Percentiles rank a stretch among this genome's conserved stretches.
phyloP scores from a whole-genome alignment of 1,140 invertebrate species.

The Diabrotica undecimpunctata region DNA sequence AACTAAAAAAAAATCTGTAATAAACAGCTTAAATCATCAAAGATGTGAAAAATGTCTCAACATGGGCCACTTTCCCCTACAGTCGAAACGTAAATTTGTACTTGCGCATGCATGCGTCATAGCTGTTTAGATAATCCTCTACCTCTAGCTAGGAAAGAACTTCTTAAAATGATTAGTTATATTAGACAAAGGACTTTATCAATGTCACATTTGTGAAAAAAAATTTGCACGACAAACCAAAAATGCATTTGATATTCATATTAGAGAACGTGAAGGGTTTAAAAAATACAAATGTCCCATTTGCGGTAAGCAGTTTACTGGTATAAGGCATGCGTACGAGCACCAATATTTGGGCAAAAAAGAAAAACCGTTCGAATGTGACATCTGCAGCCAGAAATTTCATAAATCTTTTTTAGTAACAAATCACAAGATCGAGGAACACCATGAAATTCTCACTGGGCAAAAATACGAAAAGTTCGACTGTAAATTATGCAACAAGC shows the following conservation, averaged over 20 bases:
- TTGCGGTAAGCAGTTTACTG: not conserved
- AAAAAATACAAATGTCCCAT: not conserved
- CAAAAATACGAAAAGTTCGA: not conserved
- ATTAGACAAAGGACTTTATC: not conserved
- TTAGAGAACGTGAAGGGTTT: not conserved
- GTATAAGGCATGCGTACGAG: not conserved
- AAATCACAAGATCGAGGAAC: constrained; percentile 33
- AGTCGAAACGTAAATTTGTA: too few species aligned
- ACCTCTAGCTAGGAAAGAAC: too few species aligned
- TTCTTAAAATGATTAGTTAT: too few species aligned
- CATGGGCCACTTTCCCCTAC: too few species aligned
- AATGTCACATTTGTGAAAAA: not conserved
- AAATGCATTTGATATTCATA: not conserved
- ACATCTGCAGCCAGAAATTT: too few species aligned
- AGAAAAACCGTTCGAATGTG: constrained; percentile 33
- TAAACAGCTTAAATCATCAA: too few species aligned
- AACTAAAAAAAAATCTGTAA: too few species aligned
- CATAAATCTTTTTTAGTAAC: too few species aligned
- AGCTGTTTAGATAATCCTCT: too few species aligned
- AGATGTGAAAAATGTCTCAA: too few species aligned
- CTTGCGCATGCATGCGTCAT: too few species aligned
- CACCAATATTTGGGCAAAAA: not conserved
- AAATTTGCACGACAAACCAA: not conserved
- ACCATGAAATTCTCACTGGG: not conserved
- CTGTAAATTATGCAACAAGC: not conserved